Base-by-base conservation (phyloP, 2,797 vertebrate genomes). In the Clarias laeviceps region DNA sequence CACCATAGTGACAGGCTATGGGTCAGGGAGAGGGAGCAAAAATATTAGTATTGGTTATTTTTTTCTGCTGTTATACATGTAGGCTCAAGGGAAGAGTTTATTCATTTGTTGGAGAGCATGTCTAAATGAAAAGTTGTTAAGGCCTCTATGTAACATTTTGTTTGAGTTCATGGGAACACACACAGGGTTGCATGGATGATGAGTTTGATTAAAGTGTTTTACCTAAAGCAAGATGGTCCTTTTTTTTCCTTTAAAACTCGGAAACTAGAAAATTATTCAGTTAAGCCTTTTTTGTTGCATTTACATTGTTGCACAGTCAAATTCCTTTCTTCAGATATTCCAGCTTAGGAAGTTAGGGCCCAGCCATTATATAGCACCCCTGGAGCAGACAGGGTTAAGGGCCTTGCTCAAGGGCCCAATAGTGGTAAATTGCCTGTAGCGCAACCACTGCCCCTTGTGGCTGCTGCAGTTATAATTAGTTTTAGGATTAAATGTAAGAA, bases 21-120 rank as follows among this genome's bases (percentile, higher is more conserved):
- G 68, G 66, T 73, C 77, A 86, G 69, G 59, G 34, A 83, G 57
- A 85, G 62, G 37, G 45, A 65, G 68, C 64, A 77, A 81, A 86
- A 86, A 72, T 85, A 83, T 80, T 76, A 66, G 40, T 34, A 69
- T 64, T 80, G 62, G 61, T 24, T 24, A 45, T 64, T 61, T n/a
- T 70, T 22, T 79, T 79, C 17, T 57, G 15, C 76, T n/a, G 76
- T 62, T 22, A 62, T 62, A 62, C 32, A 17, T 62, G 76, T n/a
- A 79, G 29, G 22, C 76, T 79, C 22, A 18, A 1, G 57, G 32
- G 76, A 79, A 40, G 12, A 37, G 32, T 79, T 79, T 78, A 78
- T 37, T 78, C 37, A n/a, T 61, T 12, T 78, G 34, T 40, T 78
- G 32, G 20, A 61, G 15, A 24, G 29, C 40, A 69, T 32, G 34